A percentile compares a stretch with the other conserved stretches of the same genome.
These are phyloP conservation scores for Eriosoma lanigerum DNA, from an alignment of 1,140 invertebrate species.

Conservation along the genomic window DNA sequence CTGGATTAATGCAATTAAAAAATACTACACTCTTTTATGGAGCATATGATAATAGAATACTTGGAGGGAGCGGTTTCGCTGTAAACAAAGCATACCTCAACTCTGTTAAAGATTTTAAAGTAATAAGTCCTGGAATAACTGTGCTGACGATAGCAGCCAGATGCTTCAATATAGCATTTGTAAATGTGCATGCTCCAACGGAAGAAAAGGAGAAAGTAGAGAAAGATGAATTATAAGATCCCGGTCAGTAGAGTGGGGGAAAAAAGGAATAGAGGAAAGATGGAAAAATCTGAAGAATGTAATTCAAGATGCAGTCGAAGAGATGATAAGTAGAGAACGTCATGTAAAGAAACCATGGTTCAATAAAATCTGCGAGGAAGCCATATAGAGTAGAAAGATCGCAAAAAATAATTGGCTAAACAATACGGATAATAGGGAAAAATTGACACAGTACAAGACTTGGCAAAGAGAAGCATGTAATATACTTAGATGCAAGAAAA, in stretches of 20 bases:
- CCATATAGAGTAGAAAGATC: constrained; percentile 31
- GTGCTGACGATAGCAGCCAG: constrained; percentile 4
- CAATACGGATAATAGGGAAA: constrained; percentile 32
- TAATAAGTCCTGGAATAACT: too few species aligned
- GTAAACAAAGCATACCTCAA: constrained; percentile 7
- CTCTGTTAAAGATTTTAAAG: too few species aligned
- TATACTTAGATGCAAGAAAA: constrained; percentile 52
- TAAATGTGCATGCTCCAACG: constrained; percentile 43
- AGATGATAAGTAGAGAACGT: constrained; percentile 7
- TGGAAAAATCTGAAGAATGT: constrained; percentile 1
- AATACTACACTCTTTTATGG: too few species aligned
- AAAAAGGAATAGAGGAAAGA: background rate
- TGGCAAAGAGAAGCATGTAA: constrained; percentile 40
- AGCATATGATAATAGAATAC: background rate
- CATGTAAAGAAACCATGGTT: constrained; percentile 51
- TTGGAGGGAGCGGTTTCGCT: constrained; percentile 5
- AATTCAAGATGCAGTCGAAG: constrained; percentile 2
- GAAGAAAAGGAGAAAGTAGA: constrained; percentile 37
- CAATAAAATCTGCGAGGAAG: too few species aligned
- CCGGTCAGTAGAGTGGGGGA: background rate
- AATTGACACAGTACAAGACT: constrained; percentile 41
- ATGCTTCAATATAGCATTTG: constrained; percentile 9
- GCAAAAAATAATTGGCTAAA: constrained; percentile 16
- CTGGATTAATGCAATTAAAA: too few species aligned
- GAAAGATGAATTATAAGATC: constrained; percentile 27